Evolutionary conservation across 1,140 invertebrate species (phyloP).

Genomic region (Plectrocnemia conspersa): DNA sequence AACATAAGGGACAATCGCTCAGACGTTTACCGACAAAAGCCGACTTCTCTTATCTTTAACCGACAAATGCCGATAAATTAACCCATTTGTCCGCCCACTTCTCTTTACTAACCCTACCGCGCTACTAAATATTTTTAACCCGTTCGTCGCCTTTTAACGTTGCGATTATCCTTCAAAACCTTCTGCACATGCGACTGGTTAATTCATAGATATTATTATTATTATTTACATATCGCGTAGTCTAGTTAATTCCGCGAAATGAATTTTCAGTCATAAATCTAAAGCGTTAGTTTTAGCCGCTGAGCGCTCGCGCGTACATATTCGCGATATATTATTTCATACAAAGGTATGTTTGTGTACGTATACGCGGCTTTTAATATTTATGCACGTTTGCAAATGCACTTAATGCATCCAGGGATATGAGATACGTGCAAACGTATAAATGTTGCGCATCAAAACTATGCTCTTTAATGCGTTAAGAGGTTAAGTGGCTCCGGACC

Average conservation of each 20-base stretch:
- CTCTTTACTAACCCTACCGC: no score
- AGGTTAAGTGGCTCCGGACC: background rate
- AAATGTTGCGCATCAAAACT: background rate
- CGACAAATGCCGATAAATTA: no score
- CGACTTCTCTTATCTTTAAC: no score
- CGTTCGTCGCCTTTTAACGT: no score
- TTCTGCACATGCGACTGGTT: background rate
- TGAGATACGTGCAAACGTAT: conserved; percentile 6
- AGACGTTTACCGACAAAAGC: no score
- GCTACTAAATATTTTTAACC: no score
- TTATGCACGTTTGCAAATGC: conserved; percentile 14
- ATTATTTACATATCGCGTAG: conserved; percentile 19
- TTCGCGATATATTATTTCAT: no score
- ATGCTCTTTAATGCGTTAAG: background rate
- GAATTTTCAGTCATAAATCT: conserved; percentile 23
- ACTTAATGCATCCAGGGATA: conserved; percentile 9
- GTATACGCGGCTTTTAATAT: conserved; percentile 2
- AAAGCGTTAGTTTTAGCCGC: conserved; percentile 7
- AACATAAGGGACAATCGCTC: no score
- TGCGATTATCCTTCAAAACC: no score
- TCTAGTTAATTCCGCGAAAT: conserved; percentile 20
- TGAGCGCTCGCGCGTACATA: background rate
- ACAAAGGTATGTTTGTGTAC: no score
- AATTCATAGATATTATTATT: background rate
- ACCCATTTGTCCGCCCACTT: no score